phyloP scores from a whole-genome alignment of 1,140 invertebrate species.

The Drosophila guanche region DNA sequence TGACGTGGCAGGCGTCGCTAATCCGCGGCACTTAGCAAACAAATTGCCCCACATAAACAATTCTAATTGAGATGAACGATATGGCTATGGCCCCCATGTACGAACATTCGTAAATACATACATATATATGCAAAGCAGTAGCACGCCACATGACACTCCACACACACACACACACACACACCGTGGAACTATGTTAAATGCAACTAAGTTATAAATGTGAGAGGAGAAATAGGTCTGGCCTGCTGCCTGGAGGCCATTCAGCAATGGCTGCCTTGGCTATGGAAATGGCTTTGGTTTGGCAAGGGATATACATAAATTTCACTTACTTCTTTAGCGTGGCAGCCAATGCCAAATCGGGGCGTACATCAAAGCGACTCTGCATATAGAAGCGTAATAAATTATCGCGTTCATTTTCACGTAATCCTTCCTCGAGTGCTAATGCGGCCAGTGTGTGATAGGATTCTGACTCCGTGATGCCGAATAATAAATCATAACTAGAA shows the following conservation, averaged over 20 bases:
- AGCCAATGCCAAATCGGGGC: slow-evolving; percentile 86
- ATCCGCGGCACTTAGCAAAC: slow-evolving; percentile 73
- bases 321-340: slow-evolving; percentile 88
- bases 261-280: background rate
- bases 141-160: no score
- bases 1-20: slow-evolving; percentile 50
- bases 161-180: slow-evolving; percentile 25
- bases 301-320: slow-evolving; percentile 82
- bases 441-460: slow-evolving; percentile 90
- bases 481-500: slow-evolving; percentile 92
- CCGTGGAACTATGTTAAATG: slow-evolving; percentile 54
- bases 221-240: background rate
- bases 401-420: slow-evolving; percentile 90
- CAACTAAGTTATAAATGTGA: slow-evolving; percentile 53
- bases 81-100: slow-evolving; percentile 28
- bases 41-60: slow-evolving; percentile 77
- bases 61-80: slow-evolving; percentile 80
- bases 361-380: slow-evolving; percentile 87
- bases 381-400: slow-evolving; percentile 91
- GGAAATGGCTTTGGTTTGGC: slow-evolving; percentile 39
- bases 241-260: background rate
- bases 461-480: slow-evolving; percentile 94
- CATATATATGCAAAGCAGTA: slow-evolving; percentile 22
- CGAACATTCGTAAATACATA: slow-evolving; percentile 23
- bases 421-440: slow-evolving; percentile 89